Evolutionary conservation across 2,113 vertebrate genomes (phyloP).

Genomic region (Gallinago jamesoni): DNA sequence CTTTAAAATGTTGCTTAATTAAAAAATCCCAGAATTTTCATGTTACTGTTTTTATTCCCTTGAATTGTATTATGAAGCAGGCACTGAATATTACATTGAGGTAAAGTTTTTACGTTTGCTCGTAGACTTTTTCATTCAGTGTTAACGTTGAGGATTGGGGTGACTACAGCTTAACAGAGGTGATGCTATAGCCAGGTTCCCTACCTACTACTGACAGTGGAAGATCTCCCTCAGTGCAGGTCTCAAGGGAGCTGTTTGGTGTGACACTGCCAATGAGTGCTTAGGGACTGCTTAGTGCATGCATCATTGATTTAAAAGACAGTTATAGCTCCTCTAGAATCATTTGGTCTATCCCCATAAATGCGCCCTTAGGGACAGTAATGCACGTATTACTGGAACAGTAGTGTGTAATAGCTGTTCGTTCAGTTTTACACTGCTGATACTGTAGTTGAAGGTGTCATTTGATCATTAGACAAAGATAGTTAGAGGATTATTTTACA

Average conservation of each 20-base stretch:
- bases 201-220: not conserved
- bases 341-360: not conserved
- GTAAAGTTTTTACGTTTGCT: not conserved
- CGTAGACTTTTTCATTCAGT: not conserved
- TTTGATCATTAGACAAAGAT: not conserved
- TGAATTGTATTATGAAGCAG: not conserved
- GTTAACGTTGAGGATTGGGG: not conserved
- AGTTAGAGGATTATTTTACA: not conserved
- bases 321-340: not conserved
- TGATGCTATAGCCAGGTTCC: not conserved
- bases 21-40: not conserved
- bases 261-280: not conserved
- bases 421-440: not conserved
- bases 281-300: not conserved
- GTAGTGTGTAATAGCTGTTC: not conserved
- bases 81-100: not conserved
- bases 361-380: slow-evolving; percentile 14
- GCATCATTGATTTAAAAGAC: slow-evolving; percentile 11
- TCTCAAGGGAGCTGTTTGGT: not conserved
- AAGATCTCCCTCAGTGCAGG: not conserved
- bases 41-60: not conserved
- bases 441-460: not conserved
- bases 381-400: not conserved
- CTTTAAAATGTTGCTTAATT: not conserved
- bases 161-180: not conserved